A percentile compares a stretch with the other conserved stretches of the same genome.
Conservation (phyloP, 2,113 vertebrate genomes). For the Anarrhichthys ocellatus region DNA sequence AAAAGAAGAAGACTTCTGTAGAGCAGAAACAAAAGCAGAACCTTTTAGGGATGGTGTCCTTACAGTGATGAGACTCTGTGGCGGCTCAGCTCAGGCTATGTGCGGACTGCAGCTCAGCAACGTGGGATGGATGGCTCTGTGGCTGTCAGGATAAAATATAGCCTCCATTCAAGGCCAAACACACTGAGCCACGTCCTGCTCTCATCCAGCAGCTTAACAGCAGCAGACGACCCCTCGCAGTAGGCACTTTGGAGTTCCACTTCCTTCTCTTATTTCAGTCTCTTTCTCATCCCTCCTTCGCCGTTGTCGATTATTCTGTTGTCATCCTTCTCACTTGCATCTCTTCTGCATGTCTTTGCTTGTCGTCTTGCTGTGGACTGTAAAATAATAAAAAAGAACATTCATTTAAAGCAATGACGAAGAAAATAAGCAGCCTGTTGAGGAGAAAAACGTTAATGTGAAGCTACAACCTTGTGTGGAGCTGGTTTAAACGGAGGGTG, state of each 20-base stretch:
- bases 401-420: slow-evolving; percentile 14
- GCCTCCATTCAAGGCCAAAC: slow-evolving; percentile 78
- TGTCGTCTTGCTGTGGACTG: slow-evolving; percentile 59
- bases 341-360: slow-evolving; percentile 58
- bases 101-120: slow-evolving; percentile 64
- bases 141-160: slow-evolving; percentile 76
- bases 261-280: slow-evolving; percentile 64
- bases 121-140: slow-evolving; percentile 67
- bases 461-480: slow-evolving; percentile 36
- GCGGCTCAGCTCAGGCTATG: slow-evolving; percentile 44
- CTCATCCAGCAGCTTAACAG: slow-evolving; percentile 55
- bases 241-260: slow-evolving; percentile 82
- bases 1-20: slow-evolving; percentile 19
- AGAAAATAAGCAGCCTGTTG: slow-evolving; percentile 49
- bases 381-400: slow-evolving; percentile 35
- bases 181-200: slow-evolving; percentile 48
- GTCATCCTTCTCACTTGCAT: slow-evolving; percentile 61
- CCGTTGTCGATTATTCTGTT: slow-evolving; percentile 50
- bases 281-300: slow-evolving; percentile 71
- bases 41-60: slow-evolving; percentile 62
- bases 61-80: slow-evolving; percentile 52
- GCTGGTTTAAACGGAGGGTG: slow-evolving; percentile 52
- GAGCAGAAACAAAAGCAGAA: slow-evolving; percentile 51
- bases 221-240: slow-evolving; percentile 71
- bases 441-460: slow-evolving; percentile 20